Evolutionary conservation across 2,888 invertebrate species (phyloP).

Genomic region (Temnothorax ravouxi): DNA sequence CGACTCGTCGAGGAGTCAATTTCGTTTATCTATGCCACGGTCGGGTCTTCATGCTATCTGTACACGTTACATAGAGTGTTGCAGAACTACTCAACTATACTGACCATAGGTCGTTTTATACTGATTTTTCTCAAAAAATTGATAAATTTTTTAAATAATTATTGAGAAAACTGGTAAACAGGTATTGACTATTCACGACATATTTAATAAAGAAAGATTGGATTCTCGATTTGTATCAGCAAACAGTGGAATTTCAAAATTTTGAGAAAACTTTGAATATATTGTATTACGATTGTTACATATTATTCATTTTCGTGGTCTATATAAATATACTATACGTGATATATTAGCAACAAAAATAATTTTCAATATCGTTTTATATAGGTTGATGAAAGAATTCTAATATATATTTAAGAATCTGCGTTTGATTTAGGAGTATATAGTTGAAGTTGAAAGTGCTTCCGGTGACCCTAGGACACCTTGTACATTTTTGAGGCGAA

Average conservation of each 20-base stretch:
- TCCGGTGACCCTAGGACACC: background rate
- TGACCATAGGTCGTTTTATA: background rate
- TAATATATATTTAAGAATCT: background rate
- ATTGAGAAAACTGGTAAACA: background rate
- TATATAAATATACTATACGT: background rate
- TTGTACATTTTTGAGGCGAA: conserved; percentile 50
- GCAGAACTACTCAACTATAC: background rate
- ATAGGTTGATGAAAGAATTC: background rate
- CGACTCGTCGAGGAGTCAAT: conserved; percentile 56
- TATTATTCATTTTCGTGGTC: background rate
- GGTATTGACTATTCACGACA: background rate
- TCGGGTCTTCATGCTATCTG: conserved; percentile 15
- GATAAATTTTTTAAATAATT: background rate
- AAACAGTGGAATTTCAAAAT: background rate
- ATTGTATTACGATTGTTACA: background rate
- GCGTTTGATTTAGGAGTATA: background rate
- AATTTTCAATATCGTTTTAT: background rate
- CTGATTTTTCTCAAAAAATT: background rate
- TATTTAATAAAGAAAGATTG: background rate
- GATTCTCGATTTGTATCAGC: background rate
- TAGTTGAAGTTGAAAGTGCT: background rate
- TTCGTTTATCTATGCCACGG: conserved; percentile 42
- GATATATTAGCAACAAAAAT: background rate
- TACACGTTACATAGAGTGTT: conserved; percentile 9
- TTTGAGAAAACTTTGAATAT: background rate